These are phyloP conservation scores for Drosophila mimetica DNA, from an alignment of 2,888 invertebrate genomes.

Conservation along the genomic window DNA sequence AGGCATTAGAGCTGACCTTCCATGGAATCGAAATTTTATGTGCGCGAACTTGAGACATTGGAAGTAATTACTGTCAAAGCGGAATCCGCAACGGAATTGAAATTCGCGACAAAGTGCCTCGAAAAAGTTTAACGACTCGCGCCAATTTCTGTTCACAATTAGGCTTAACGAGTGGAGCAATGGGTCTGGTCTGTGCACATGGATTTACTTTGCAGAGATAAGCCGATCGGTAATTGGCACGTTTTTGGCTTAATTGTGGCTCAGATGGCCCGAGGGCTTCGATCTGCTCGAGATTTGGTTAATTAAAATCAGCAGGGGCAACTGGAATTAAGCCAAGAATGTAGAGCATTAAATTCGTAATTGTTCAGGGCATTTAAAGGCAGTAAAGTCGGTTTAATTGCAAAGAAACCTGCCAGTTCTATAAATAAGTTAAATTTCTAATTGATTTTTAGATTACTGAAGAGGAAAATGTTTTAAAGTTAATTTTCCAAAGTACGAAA, in stretches of 20 bases:
- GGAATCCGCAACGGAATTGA: constrained; percentile 41
- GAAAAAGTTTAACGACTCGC: constrained; percentile 75
- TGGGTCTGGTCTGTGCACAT: constrained; percentile 36
- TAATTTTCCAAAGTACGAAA: too few species aligned
- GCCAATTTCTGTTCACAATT: constrained; percentile 66
- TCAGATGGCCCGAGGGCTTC: constrained; percentile 18
- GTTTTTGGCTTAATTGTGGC: constrained; percentile 52
- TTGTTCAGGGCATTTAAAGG: neutral
- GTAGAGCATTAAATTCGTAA: constrained; percentile 1
- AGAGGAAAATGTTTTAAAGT: too few species aligned
- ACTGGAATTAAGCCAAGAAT: constrained; percentile 17
- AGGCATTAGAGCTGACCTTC: constrained; percentile 62
- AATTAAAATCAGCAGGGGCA: constrained; percentile 17
- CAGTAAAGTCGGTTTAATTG: neutral
- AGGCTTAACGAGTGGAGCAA: constrained; percentile 60
- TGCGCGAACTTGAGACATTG: constrained; percentile 73
- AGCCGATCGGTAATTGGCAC: constrained; percentile 55
- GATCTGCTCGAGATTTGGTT: constrained; percentile 27
- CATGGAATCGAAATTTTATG: constrained; percentile 60
- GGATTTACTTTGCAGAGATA: constrained; percentile 55
- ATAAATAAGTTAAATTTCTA: neutral
- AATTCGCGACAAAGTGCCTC: constrained; percentile 66
- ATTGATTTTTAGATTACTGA: neutral
- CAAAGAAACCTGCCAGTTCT: neutral
- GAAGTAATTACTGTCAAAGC: constrained; percentile 73